Percentiles rank a stretch among this genome's conserved stretches.
Evolutionary conservation across 2,797 vertebrate species (phyloP).

Genomic region (Channallabes apus): DNA sequence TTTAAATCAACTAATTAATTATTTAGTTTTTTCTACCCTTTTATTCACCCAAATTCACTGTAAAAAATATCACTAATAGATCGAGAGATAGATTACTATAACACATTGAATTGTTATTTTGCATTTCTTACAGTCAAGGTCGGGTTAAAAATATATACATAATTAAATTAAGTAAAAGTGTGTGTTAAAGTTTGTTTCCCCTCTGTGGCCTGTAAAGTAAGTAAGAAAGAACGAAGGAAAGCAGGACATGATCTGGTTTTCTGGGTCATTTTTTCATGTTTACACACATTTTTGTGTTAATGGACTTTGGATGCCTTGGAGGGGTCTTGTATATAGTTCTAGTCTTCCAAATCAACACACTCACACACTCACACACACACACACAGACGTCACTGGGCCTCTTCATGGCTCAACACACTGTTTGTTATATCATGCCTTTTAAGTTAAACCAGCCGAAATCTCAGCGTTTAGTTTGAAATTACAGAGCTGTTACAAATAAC

Average conservation of each 20-base stretch:
- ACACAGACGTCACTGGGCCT: slow-evolving; percentile 23
- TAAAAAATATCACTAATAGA: background rate
- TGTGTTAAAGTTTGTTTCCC: no score
- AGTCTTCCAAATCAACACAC: slow-evolving; percentile 13
- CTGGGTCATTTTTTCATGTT: slow-evolving; percentile 26
- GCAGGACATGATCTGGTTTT: slow-evolving; percentile 1
- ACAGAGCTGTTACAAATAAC: slow-evolving; percentile 47
- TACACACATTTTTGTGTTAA: slow-evolving; percentile 32
- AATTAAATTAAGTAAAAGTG: background rate
- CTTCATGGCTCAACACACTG: slow-evolving; percentile 41
- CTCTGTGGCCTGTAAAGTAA: no score
- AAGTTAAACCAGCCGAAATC: slow-evolving; percentile 37
- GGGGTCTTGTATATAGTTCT: slow-evolving; percentile 23
- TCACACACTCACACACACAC: slow-evolving; percentile 4
- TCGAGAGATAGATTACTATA: background rate
- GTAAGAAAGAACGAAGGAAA: background rate
- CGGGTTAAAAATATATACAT: background rate
- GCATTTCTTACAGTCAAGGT: background rate
- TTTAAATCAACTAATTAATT: no score
- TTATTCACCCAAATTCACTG: background rate
- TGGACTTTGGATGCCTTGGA: slow-evolving; percentile 23
- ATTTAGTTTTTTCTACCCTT: background rate
- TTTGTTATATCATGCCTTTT: slow-evolving; percentile 48
- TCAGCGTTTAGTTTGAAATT: slow-evolving; percentile 41
- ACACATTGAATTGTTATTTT: background rate